These are phyloP conservation scores for Halichoeres trimaculatus DNA, from an alignment of 2,113 vertebrate genomes.

Conservation along the genomic window DNA sequence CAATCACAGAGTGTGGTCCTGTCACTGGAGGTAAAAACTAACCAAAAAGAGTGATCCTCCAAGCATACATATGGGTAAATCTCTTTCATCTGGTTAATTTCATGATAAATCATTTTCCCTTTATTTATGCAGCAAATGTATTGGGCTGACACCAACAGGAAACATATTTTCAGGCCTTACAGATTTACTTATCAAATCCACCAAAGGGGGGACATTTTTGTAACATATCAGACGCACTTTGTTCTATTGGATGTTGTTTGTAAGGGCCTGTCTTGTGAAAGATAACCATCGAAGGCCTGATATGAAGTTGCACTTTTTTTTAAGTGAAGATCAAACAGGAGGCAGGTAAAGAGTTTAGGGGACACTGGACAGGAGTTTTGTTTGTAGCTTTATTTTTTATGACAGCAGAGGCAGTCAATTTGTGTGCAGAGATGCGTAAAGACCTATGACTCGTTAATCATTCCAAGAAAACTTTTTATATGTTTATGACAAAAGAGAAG, in stretches of 20 bases:
- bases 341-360: conserved; percentile 47
- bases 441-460: conserved; percentile 43
- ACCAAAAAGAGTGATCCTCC: not conserved
- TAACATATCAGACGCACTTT: not conserved
- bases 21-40: not conserved
- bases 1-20: not conserved
- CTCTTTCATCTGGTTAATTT: not conserved
- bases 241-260: conserved; percentile 22
- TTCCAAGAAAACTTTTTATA: too few species aligned
- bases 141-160: not conserved
- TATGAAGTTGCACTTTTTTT: conserved; percentile 46
- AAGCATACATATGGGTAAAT: not conserved
- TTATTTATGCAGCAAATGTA: not conserved
- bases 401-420: conserved; percentile 41
- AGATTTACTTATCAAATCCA: conserved; percentile 3
- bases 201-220: conserved; percentile 25
- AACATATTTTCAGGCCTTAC: too few species aligned
- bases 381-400: conserved; percentile 60
- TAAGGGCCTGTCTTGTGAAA: conserved; percentile 17
- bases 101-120: not conserved
- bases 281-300: not conserved
- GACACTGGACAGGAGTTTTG: conserved; percentile 55
- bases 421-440: conserved; percentile 50
- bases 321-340: conserved; percentile 40
- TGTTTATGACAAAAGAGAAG: too few species aligned